Conservation (phyloP, 2,797 vertebrate genomes). For the Centropyge bicolor region DNA sequence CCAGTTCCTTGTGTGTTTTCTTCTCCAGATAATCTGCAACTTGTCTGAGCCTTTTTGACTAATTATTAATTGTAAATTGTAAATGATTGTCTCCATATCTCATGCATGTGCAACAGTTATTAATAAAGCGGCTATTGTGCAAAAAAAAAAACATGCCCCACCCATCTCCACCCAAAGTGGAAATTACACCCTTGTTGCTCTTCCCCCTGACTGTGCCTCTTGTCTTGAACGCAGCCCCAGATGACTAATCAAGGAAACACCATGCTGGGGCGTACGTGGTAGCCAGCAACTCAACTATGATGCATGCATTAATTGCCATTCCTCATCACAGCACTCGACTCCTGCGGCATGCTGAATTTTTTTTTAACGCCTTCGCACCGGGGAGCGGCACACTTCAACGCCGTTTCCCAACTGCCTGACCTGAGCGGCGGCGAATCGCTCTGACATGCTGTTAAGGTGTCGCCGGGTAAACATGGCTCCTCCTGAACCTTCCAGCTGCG, state of each 20-base stretch:
- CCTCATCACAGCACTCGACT: slow-evolving; percentile 15
- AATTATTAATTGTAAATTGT: too few relatives aligned
- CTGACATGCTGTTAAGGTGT: slow-evolving; percentile 65
- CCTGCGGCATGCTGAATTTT: slow-evolving; percentile 30
- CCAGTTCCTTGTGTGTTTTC: neutral
- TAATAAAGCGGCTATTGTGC: neutral
- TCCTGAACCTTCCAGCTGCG: slow-evolving; percentile 70
- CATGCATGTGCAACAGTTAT: too few relatives aligned
- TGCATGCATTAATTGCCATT: slow-evolving; percentile 29
- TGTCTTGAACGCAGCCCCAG: neutral
- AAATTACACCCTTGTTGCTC: neutral
- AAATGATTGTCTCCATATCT: neutral
- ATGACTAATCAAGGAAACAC: slow-evolving; percentile 1
- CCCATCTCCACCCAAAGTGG: neutral
- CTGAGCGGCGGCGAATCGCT: slow-evolving; percentile 38
- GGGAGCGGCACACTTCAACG: slow-evolving; percentile 22
- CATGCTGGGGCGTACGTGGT: neutral
- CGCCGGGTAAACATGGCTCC: slow-evolving; percentile 68
- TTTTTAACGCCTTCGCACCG: slow-evolving; percentile 19
- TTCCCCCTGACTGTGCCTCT: neutral
- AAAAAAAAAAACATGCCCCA: neutral
- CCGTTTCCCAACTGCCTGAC: slow-evolving; percentile 45
- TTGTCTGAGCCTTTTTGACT: neutral
- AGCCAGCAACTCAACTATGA: neutral
- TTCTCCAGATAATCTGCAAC: neutral